Base-by-base conservation (phyloP, 2,797 vertebrate genomes). In the Pagetopsis macropterus region DNA sequence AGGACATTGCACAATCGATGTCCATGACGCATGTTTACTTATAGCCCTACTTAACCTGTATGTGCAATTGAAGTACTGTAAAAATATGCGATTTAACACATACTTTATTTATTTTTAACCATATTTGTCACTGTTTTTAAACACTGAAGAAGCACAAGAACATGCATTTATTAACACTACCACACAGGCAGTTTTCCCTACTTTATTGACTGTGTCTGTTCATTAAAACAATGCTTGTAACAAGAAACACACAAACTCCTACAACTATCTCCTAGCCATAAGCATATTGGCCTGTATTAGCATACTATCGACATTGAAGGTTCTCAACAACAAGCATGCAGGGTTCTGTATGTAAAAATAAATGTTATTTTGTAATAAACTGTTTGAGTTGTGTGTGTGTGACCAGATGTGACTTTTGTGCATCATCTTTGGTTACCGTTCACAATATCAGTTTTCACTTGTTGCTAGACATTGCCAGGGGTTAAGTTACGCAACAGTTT, bases 391-490 rank as follows among this genome's bases (percentile, higher is more conserved):
- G 50, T 45, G 40, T 41, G 17, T 27, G 17, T 50, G 46, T 70
- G 52, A 78, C 55, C 83, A 88, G 79, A 85, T 86, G 87, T 83
- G 87, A 70, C 46, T 72, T 76, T 57, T 17, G 44, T 37, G 33
- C 37, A 43, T 81, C 84, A 65, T 86, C 88, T 89, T 88, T 84
- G 82, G 90, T 93, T 91, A 94, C 93, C 54, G 1, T 71, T 83
- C 72, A 48, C 56, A 83, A 87, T 91, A 93, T 94, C 92, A 86
- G 76, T 87, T 95, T 93, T 84, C 92, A 85, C 74, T 78, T 77
- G 86, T 79, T 90, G 91, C 80, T 80, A 86, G 72, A 79, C 78
- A 65, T 72, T 75, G 57, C 81, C 54, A 40, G 23, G 66, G 73
- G 72, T 92, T 87, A 78, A 74, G 72, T 92, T 93, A 91, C 91